These are phyloP conservation scores for Subacronicta megacephala DNA, from an alignment of 2,888 invertebrate genomes.

Conservation along the genomic window DNA sequence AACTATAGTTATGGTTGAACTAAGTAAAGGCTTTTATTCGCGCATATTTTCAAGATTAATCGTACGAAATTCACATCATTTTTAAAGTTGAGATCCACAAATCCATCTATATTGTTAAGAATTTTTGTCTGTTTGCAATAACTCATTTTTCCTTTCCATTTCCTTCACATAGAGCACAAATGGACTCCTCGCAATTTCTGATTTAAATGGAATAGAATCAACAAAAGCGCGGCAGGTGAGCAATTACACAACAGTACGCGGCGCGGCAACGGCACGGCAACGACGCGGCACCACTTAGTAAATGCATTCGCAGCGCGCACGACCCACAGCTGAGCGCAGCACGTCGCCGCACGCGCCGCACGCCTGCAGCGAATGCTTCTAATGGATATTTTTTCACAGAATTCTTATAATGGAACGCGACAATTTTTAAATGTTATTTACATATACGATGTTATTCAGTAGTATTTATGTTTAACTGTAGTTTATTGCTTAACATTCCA, in stretches of 20 bases:
- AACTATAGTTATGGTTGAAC: too few species aligned
- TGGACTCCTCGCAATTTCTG: background rate
- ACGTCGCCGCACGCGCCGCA: background rate
- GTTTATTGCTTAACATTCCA: too few species aligned
- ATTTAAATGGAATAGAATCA: conserved; percentile 12
- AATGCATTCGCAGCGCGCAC: conserved; percentile 36
- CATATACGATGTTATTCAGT: background rate
- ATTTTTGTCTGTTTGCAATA: too few species aligned
- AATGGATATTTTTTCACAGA: conserved; percentile 24
- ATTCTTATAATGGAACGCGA: conserved; percentile 1
- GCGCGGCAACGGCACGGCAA: conserved; percentile 3
- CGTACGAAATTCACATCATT: too few species aligned
- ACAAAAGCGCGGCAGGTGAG: conserved; percentile 35
- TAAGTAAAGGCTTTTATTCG: too few species aligned
- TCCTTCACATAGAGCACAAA: conserved; percentile 6
- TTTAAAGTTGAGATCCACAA: too few species aligned
- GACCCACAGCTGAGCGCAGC: conserved; percentile 5
- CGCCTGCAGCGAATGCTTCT: conserved; percentile 1
- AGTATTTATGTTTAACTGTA: background rate
- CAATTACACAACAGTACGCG: conserved; percentile 14
- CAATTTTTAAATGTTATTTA: background rate
- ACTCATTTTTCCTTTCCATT: background rate
- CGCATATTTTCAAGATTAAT: too few species aligned
- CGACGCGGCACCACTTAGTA: conserved; percentile 13
- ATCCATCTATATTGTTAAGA: too few species aligned